Conservation (phyloP, 2,113 vertebrate genomes). For the Apteryx owenii region DNA sequence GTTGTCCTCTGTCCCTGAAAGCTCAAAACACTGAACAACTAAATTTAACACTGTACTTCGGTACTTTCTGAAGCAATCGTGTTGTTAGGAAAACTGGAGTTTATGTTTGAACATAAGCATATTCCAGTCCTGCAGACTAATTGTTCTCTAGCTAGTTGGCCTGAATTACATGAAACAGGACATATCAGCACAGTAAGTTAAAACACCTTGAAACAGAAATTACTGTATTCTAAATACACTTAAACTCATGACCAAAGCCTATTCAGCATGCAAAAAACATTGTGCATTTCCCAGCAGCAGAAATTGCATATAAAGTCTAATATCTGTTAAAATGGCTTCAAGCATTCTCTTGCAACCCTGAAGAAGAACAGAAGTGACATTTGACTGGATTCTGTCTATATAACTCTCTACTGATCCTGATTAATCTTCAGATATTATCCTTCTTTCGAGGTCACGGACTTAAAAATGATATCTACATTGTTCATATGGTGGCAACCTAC, state of each 20-base stretch:
- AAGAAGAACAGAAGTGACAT: background rate
- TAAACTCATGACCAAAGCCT: background rate
- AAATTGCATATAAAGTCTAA: background rate
- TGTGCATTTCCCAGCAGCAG: background rate
- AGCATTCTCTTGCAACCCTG: background rate
- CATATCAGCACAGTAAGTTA: background rate
- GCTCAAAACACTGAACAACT: background rate
- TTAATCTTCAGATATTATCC: background rate
- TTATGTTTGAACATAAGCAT: background rate
- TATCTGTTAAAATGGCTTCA: background rate
- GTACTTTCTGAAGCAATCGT: background rate
- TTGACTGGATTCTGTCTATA: background rate
- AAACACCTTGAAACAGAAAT: background rate
- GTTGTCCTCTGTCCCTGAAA: background rate
- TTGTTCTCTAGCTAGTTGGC: background rate
- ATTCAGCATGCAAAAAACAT: background rate
- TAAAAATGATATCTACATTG: background rate
- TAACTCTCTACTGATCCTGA: background rate
- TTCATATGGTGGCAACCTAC: background rate
- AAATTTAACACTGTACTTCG: background rate
- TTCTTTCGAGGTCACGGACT: background rate
- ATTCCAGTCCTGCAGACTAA: background rate
- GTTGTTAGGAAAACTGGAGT: background rate
- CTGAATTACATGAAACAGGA: background rate
- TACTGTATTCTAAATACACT: background rate